Conservation (phyloP, 2,113 vertebrate genomes). For the Xerus inauris region DNA sequence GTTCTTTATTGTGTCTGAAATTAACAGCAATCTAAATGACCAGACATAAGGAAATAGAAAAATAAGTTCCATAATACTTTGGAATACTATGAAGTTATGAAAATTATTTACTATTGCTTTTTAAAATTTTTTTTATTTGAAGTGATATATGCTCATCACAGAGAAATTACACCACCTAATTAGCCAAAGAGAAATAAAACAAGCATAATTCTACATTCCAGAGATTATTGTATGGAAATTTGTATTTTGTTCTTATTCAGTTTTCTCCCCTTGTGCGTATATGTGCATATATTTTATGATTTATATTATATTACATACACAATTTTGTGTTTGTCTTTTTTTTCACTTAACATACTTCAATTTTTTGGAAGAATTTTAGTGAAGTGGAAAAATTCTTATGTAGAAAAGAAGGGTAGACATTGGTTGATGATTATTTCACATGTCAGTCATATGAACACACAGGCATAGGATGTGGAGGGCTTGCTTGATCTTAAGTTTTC, state of each 20-base stretch:
- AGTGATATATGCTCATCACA: background rate
- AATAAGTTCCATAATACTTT: background rate
- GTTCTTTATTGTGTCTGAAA: background rate
- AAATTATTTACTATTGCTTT: conserved; percentile 18
- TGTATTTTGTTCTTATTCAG: conserved; percentile 2
- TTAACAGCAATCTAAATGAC: background rate
- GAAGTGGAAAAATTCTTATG: background rate
- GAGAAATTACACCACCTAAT: conserved; percentile 6
- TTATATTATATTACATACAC: background rate
- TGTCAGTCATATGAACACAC: background rate
- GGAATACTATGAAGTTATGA: background rate
- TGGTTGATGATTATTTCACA: conserved; percentile 1
- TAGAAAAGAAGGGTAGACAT: background rate
- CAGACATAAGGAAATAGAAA: background rate
- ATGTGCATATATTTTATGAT: background rate
- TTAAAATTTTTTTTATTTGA: conserved; percentile 10
- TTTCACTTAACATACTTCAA: background rate
- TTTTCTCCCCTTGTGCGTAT: background rate
- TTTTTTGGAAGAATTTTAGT: conserved; percentile 18
- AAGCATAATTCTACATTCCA: background rate
- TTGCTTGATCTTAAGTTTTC: background rate
- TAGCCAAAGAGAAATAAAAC: background rate
- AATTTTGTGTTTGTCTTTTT: conserved; percentile 19
- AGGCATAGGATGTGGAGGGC: background rate
- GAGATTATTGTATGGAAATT: background rate